Evolutionary conservation across 1,140 invertebrate genomes (phyloP), one percentile per base, ranked within the genome.

Genomic region (Adoxophyes honmai): DNA sequence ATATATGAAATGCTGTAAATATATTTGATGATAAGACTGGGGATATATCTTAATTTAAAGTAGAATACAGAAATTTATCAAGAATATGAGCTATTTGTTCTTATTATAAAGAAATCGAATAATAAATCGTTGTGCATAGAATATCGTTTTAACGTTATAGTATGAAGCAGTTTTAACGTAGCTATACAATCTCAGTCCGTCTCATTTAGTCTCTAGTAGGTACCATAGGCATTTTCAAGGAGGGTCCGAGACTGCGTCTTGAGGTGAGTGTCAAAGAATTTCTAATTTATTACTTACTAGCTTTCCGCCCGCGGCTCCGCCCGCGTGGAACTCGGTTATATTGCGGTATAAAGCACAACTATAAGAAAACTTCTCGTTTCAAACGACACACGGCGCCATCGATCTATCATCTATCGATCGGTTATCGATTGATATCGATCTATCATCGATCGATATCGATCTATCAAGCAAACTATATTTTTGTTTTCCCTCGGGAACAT

Each of bases 1-100:
- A 68, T 72, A 57, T 65, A 72, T 60, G 80, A 78, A 70, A 70
- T 72, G 65, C 65, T 86, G 72, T 83, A 81, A 81, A 82, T 42
- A 54, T 39, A 52, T 15, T 28, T 37, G 60, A 64, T 62, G 51
- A 67, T 68, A 84, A 85, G 78, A 81, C 81, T 84, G 76, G 64
- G 44, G 42, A 58, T 64, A 61, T 62, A 69, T 52, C 38, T 66
- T 62, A 55, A 64, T 36, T 51, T 66, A 44, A 42, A 63, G 62
- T 55, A 59, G 38, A 63, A 67, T 66, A 48, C 42, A 48, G 33
- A 53, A 60, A 57, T 56, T 56, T 42, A 59, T 59, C n/a, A 34
- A 56, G 28, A 33, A 34, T 52, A 53, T 8, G 42, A 59, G 57
- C 52, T 60, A 55, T 35, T 54, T 34, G 42, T 54, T 59, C 33